Evolutionary conservation across 2,888 invertebrate species (phyloP), one percentile per base, ranked within the genome.

Genomic region (Brachynemurus nebulosus): DNA sequence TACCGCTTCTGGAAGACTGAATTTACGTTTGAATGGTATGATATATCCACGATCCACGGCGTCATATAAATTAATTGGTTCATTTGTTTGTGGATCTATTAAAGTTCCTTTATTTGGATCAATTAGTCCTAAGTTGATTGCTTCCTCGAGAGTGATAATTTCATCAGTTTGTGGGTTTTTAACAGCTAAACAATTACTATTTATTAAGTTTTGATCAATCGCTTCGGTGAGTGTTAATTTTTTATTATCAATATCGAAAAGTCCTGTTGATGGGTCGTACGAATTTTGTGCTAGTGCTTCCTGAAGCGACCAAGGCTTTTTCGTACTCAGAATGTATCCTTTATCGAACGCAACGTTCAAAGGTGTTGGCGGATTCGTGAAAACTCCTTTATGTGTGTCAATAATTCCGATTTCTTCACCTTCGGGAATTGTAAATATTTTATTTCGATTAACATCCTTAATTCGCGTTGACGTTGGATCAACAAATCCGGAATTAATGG

Each of bases 1-100:
- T n/a, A 92, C 81, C 2, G 91, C 91, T 66, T 90, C 89, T 1
- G 86, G 85, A 20, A 91, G 68, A 47, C 86, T 86, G 50, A 88
- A 78, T 61, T 83, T 85, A 42, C 81, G 78, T 59, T 86, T 85
- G 33, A 86, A 80, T 7, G 86, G 84, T 5, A 89, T 73, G 41
- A 90, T 76, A 21, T 89, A 67, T 19, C 89, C 88, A 43, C 82
- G 76, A 53, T 86, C 85, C 21, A 86, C 74, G 2, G 93, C 92
- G 58, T 91, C 89, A 30, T 77, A 78, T 6, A 93, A 68, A 21
- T 82, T 79, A 47, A 91, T 71, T 60, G 81, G 78, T 27, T 77
- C 74, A 23, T 83, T 82, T 33, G 76, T 78, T 36, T 74, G 64
- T 0, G 84, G 86, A 66, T 90, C 86, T 38, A 76, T 70, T 18